phyloP scores from a whole-genome alignment of 2,797 vertebrate genomes.

The Ibycter americanus region DNA sequence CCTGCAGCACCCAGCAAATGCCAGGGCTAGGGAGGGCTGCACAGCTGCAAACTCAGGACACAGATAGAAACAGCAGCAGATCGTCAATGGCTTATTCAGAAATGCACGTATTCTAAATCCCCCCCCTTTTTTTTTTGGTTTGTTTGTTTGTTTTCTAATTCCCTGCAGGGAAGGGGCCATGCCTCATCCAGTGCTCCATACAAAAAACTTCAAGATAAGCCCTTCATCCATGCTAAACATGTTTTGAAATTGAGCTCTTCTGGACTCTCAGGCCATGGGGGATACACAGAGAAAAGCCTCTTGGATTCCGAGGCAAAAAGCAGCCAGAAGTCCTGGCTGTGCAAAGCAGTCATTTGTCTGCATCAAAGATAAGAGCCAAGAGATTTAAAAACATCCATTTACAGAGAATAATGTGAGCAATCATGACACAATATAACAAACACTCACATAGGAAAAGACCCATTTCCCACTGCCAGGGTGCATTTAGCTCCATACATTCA shows the following conservation, averaged over 20 bases:
- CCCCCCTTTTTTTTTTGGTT: not conserved
- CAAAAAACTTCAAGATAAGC: not conserved
- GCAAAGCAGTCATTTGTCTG: not conserved
- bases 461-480: not conserved
- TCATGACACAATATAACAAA: too few relatives aligned
- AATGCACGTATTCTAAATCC: fast-evolving
- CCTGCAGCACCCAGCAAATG: not conserved
- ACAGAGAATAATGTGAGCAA: not conserved
- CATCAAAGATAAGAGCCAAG: not conserved
- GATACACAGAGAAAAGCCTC: not conserved
- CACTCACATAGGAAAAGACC: not conserved
- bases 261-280: not conserved
- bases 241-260: not conserved
- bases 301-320: fast-evolving
- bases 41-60: not conserved
- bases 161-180: not conserved
- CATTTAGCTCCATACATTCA: fast-evolving
- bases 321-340: not conserved
- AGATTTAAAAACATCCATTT: not conserved
- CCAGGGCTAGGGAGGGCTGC: not conserved
- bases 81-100: not conserved
- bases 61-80: not conserved
- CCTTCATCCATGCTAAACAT: not conserved
- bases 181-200: not conserved
- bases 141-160: not conserved